Conservation (phyloP, 2,797 vertebrate genomes). For the Epinephelus malabaricus region DNA sequence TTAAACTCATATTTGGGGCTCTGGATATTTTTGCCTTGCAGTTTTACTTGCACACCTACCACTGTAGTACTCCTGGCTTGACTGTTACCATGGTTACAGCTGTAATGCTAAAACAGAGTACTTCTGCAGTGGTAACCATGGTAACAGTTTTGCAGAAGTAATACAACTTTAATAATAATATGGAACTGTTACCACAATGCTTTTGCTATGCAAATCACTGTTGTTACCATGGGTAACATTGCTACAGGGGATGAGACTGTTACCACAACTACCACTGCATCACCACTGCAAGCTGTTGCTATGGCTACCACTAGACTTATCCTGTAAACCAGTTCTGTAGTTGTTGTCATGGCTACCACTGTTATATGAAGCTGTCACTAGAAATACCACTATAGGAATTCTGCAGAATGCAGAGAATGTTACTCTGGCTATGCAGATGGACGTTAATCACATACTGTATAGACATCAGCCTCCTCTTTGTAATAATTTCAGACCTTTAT, state of each 20-base stretch:
- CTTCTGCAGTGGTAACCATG: neutral
- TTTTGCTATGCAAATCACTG: no score
- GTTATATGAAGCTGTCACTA: neutral
- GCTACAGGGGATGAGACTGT: no score
- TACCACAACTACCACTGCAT: no score
- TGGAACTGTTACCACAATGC: neutral
- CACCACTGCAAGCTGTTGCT: no score
- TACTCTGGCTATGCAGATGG: neutral
- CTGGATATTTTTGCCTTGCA: no score
- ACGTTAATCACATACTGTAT: constrained; percentile 13
- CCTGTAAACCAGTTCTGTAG: no score
- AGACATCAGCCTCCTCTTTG: constrained; percentile 11
- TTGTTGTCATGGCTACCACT: constrained; percentile 2
- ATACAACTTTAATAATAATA: neutral
- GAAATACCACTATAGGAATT: neutral
- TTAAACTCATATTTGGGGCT: no score
- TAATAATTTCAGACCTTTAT: constrained; percentile 32
- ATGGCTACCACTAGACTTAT: no score
- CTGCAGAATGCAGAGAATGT: neutral
- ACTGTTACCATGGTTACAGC: neutral
- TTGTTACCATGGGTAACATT: no score
- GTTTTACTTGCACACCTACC: neutral
- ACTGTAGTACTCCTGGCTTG: neutral
- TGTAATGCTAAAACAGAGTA: neutral
- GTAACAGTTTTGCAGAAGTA: neutral